These are phyloP conservation scores for Tyrannus savana DNA, from an alignment of 2,113 vertebrate genomes.

Conservation along the genomic window DNA sequence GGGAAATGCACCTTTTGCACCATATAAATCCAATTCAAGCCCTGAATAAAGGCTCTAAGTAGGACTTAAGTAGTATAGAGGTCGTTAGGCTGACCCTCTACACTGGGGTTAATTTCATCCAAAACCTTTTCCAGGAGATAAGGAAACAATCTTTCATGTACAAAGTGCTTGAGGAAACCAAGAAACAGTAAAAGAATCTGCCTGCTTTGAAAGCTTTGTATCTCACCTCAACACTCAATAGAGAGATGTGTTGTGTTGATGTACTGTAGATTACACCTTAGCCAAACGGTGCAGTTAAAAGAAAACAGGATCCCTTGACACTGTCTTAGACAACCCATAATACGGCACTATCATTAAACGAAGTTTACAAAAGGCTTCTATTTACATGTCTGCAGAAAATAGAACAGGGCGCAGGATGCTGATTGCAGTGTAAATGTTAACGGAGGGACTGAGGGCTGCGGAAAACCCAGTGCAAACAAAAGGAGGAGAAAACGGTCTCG, in stretches of 20 bases:
- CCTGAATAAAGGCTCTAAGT: conserved; percentile 49
- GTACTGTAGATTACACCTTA: conserved; percentile 62
- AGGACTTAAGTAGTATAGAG: conserved; percentile 36
- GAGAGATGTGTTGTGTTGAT: conserved; percentile 70
- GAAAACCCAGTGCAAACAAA: conserved; percentile 27
- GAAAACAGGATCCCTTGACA: conserved; percentile 79
- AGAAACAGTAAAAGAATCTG: conserved; percentile 68
- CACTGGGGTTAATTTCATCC: conserved; percentile 61
- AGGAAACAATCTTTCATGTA: conserved; percentile 63
- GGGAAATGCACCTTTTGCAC: background rate
- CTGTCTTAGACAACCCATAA: conserved; percentile 78
- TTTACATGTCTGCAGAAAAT: conserved; percentile 82
- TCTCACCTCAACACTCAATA: conserved; percentile 66
- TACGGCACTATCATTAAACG: conserved; percentile 69
- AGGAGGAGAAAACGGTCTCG: background rate
- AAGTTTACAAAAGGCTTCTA: conserved; percentile 76
- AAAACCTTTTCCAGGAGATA: conserved; percentile 68
- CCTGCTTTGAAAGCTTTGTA: conserved; percentile 60
- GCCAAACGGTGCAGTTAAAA: conserved; percentile 67
- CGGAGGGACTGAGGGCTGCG: background rate
- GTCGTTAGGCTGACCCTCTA: conserved; percentile 38
- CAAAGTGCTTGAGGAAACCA: conserved; percentile 69
- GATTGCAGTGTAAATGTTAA: conserved; percentile 75
- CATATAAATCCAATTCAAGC: conserved; percentile 46
- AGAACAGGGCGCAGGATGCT: conserved; percentile 69